Conservation (phyloP, 2,797 vertebrate species). For the Coranthus polyacanthus region DNA sequence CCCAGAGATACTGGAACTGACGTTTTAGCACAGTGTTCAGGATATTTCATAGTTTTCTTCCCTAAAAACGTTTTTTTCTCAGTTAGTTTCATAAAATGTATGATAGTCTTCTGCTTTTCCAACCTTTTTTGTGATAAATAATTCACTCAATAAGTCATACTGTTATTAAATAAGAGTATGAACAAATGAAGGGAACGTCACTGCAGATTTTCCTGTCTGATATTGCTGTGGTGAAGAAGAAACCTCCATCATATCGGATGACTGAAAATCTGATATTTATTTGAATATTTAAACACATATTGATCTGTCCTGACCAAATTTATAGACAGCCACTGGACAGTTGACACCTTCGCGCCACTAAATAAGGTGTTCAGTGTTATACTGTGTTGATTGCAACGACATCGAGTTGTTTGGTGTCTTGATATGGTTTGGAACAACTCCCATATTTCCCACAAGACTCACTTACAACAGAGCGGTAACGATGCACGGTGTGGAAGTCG, state of each 20-base stretch:
- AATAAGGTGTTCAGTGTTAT: constrained; percentile 15
- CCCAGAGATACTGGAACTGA: no score
- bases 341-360: constrained; percentile 22
- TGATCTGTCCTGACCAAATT: constrained; percentile 28
- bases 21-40: no score
- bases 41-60: no score
- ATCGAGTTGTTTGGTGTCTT: constrained; percentile 17
- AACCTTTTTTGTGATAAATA: no score
- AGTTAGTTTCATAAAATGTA: no score
- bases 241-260: constrained; percentile 25
- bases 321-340: constrained; percentile 13
- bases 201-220: neutral
- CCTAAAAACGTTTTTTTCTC: no score
- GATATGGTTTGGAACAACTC: constrained; percentile 24
- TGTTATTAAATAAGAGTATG: no score
- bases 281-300: constrained; percentile 61
- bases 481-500: constrained; percentile 28
- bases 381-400: constrained; percentile 38
- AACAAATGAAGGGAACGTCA: neutral
- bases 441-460: constrained; percentile 24
- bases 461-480: constrained; percentile 24
- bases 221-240: constrained; percentile 8
- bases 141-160: no score
- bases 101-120: no score
- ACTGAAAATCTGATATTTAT: constrained; percentile 43